Base-by-base conservation (phyloP, 1,140 invertebrate genomes). In the Drosophila baimaii region DNA sequence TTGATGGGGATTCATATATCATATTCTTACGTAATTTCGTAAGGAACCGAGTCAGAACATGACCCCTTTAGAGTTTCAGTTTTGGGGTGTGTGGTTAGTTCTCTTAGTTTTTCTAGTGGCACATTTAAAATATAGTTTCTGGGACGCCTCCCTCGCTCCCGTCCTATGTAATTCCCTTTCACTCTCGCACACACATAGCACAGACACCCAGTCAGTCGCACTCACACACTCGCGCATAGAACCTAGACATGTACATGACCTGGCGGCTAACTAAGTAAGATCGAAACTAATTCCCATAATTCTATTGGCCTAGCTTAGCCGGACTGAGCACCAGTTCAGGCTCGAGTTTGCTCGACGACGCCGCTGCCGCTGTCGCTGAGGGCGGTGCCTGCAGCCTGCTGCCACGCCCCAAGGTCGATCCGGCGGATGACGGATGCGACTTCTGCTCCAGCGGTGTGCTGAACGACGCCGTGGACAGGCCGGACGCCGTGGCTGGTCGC, bases 291-390 rank as follows among this genome's bases (percentile, higher is more conserved):
- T 43, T 57, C 65, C 47, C 70, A 63, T 57, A 47, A 58, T 70
- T 69, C 66, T 91, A 91, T 59, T 92, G 91, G 31, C 91, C 91
- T 52, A 92, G 84, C 64, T 92, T 92, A 25, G 91, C 88, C 61
- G 91, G 91, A 83, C 91, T 92, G 59, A 92, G 79, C 70, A 92
- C 80, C 59, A 92, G 55, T 62, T 92, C 91, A 39, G 91, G 81
- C 77, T 92, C 91, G 49, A 84, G 81, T 83, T 84, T 82, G 63
- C 75, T 89, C 23, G 74, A 31, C 21, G 79, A 49, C 43, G 54
- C 41, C 29, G 57, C 25, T 47, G 72, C 19, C 29, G 57, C 27
- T 21, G 31, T n/a, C 37, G 65, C 39, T 27, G 69, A 23, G 5
- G 78, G 65, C 19, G 73, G 66, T 19, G 71, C 29, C 19, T 79